These are phyloP conservation scores for Clunio marinus DNA, from an alignment of 2,888 invertebrate genomes.

Conservation along the genomic window DNA sequence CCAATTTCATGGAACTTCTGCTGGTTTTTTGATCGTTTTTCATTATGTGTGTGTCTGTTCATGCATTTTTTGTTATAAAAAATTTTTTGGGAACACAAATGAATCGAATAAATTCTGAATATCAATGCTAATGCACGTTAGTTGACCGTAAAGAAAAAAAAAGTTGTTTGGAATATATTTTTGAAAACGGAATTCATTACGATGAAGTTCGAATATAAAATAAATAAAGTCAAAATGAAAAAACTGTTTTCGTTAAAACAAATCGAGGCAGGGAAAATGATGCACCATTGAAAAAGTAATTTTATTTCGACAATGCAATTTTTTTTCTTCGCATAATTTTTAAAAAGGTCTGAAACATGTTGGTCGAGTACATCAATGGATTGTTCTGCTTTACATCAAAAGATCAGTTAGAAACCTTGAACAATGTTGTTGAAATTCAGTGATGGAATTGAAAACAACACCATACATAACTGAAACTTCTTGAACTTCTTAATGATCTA, in stretches of 20 bases:
- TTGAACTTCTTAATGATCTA: no score
- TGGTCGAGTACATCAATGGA: no score
- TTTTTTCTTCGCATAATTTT: not conserved
- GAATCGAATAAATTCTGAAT: conserved; percentile 27
- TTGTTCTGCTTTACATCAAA: no score
- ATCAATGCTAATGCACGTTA: conserved; percentile 36
- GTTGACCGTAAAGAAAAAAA: not conserved
- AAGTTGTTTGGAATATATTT: conserved; percentile 11
- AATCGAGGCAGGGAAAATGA: not conserved
- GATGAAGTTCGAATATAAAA: not conserved
- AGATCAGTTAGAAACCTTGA: no score
- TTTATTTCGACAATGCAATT: not conserved
- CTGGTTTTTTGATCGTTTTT: conserved; percentile 7
- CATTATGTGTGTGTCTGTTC: not conserved
- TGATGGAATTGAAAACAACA: no score
- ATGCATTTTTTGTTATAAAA: conserved; percentile 13
- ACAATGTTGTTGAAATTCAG: no score
- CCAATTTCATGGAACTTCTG: conserved; percentile 13
- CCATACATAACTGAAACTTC: no score
- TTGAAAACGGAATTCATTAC: conserved; percentile 17
- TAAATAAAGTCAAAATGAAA: no score
- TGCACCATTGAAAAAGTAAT: not conserved
- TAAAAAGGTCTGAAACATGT: no score
- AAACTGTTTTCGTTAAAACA: no score
- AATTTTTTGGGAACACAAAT: conserved; percentile 20